Percentiles rank a stretch among this genome's conserved stretches.
Conservation (phyloP, 1,140 invertebrate species). For the Drosophila melanica region DNA sequence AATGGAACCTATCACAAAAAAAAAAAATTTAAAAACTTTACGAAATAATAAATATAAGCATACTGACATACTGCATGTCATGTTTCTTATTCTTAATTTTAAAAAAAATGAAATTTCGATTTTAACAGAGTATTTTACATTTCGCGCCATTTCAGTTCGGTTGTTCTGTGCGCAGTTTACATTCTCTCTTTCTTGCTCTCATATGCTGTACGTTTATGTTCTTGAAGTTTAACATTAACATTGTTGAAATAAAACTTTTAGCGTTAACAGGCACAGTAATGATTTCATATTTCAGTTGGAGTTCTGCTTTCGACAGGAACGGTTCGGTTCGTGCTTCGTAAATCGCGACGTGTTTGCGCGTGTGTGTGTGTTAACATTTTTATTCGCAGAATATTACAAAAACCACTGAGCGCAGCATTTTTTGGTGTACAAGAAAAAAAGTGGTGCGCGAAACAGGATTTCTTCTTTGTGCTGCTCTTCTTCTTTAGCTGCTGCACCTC, state of each 20-base stretch:
- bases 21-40: too few relatives aligned
- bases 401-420: conserved; percentile 34
- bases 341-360: conserved; percentile 5
- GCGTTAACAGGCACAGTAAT: conserved; percentile 14
- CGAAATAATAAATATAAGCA: too few relatives aligned
- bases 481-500: conserved; percentile 5
- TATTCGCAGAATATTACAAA: conserved; percentile 57
- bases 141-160: not conserved
- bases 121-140: not conserved
- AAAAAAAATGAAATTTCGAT: not conserved
- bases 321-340: conserved; percentile 22
- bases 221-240: conserved; percentile 28
- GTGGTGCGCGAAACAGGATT: conserved; percentile 16
- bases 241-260: conserved; percentile 12
- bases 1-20: too few relatives aligned
- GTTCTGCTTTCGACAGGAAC: conserved; percentile 52
- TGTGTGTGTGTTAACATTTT: conserved; percentile 30
- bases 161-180: not conserved
- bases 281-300: conserved; percentile 32
- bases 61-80: too few relatives aligned
- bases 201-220: not conserved
- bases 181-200: not conserved
- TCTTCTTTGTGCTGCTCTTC: conserved; percentile 4
- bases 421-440: conserved; percentile 39
- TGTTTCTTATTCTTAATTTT: too few relatives aligned